phyloP scores from a whole-genome alignment of 2,113 vertebrate genomes.

The Cygnus atratus region DNA sequence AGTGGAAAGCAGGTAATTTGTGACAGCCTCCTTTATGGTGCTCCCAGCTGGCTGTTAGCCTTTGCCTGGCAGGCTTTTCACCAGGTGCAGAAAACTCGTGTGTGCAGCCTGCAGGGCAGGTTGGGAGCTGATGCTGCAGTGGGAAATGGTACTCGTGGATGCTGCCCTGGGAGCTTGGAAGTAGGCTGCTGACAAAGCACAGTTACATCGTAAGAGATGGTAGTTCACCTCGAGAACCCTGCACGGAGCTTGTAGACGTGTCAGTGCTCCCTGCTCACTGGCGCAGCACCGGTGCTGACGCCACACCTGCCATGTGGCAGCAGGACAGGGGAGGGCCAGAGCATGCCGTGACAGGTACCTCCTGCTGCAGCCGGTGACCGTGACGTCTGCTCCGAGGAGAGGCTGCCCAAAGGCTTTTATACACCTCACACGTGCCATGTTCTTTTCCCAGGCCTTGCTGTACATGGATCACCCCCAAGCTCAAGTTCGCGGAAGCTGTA shows the following conservation, averaged over 20 bases:
- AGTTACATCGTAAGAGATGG: not conserved
- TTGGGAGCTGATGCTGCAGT: not conserved
- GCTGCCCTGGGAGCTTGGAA: not conserved
- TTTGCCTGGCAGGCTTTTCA: not conserved
- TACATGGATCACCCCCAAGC: not conserved
- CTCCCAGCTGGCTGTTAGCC: not conserved
- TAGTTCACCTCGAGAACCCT: not conserved
- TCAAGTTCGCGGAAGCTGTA: not conserved
- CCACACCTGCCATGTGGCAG: accelerated
- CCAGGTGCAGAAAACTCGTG: not conserved
- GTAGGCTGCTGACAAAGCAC: not conserved
- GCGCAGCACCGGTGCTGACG: not conserved
- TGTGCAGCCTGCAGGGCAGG: not conserved
- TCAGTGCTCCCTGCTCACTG: not conserved
- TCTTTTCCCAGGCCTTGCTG: not conserved
- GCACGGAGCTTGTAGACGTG: not conserved
- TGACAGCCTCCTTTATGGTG: accelerated
- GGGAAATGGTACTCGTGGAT: not conserved
- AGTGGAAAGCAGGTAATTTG: not conserved
- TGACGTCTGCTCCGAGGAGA: not conserved
- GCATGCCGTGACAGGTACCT: accelerated
- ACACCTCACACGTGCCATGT: accelerated
- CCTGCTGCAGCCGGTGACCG: not conserved
- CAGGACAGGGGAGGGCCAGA: not conserved
- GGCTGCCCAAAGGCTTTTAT: not conserved